Percentiles rank a stretch among this genome's conserved stretches.
These are phyloP conservation scores for Siphonodentalium dalli DNA, from an alignment of 2,888 invertebrate species.

Conservation along the genomic window DNA sequence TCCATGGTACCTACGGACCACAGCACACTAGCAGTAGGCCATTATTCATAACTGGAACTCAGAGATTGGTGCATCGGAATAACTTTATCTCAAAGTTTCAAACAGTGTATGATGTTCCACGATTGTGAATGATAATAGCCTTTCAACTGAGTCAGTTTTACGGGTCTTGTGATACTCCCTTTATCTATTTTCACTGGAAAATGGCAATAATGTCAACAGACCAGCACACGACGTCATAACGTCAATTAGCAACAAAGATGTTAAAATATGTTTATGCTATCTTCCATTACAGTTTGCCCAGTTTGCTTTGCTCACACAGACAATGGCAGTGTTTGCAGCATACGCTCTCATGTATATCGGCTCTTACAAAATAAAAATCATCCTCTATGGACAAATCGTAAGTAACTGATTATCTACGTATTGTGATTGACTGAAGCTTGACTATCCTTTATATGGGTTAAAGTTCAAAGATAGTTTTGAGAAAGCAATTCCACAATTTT, in stretches of 20 bases:
- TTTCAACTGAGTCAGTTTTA: too few relatives aligned
- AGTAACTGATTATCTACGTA: slow-evolving; percentile 35
- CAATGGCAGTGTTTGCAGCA: slow-evolving; percentile 75
- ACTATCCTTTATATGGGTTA: neutral
- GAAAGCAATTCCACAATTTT: too few relatives aligned
- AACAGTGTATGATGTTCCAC: too few relatives aligned
- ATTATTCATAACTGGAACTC: too few relatives aligned
- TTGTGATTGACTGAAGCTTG: neutral
- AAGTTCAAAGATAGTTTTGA: too few relatives aligned
- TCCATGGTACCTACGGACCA: too few relatives aligned
- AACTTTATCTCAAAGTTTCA: too few relatives aligned
- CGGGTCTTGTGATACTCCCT: neutral
- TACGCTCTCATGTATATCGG: slow-evolving; percentile 69
- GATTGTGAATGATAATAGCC: too few relatives aligned
- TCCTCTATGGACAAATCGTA: slow-evolving; percentile 67
- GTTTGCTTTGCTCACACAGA: slow-evolving; percentile 81
- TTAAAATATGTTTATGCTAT: neutral
- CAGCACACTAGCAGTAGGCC: too few relatives aligned
- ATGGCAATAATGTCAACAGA: too few relatives aligned
- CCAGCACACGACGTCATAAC: too few relatives aligned
- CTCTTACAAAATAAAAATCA: slow-evolving; percentile 59
- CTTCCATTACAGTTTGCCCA: slow-evolving; percentile 83
- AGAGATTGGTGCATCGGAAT: too few relatives aligned
- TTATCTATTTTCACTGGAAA: neutral
- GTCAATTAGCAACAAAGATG: neutral